Base-by-base conservation (phyloP, 53 echinoderm and acorn worm genomes). In the Glandiceps talaboti region DNA sequence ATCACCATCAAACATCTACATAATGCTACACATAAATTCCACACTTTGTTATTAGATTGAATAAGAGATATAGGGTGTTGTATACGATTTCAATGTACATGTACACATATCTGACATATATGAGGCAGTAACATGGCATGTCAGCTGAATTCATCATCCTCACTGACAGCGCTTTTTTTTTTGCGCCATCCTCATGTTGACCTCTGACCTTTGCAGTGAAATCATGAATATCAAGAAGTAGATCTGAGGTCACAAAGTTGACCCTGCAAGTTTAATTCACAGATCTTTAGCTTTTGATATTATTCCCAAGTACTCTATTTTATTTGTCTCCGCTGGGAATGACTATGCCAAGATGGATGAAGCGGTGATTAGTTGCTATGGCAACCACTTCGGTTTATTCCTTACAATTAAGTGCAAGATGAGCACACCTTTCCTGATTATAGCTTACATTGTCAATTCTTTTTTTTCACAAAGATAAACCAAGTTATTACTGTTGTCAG, bases 321-420 rank as follows among this genome's bases (percentile, higher is more conserved):
- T 45, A 45, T 45, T 45, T 45, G 6, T 20, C 64, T 45, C 64
- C 64, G 6, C 64, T 45, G 64, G 64, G 64, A 45, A 6, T 12
- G 6, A 6, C 20, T 45, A 45, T 12, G 64, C 64, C 64, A 45
- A 6, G 64, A 45, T 45, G 64, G 64, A 45, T 45, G 64, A 12
- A 20, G 32, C 79, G 27, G 73, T 87, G 74, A 76, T 79, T 29
- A 33, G 83, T 87, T 80, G 29, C 83, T 83, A 87, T 83, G 83
- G 73, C 77, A 83, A 87, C 87, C 76, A 73, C 33, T 76, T 83
- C 87, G 6, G 64, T 20, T 45, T 45, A 12, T 45, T 45, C 64
- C 64, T 45, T 45, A 45, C 64, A 6, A 45, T 45, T n/a, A n/a
- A n/a, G n/a, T n/a, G n/a, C n/a, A n/a, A n/a, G n/a, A n/a, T n/a